Evolutionary conservation across 2,113 vertebrate genomes (phyloP), one percentile per base, ranked within the genome.

Genomic region (Dasyurus viverrinus): DNA sequence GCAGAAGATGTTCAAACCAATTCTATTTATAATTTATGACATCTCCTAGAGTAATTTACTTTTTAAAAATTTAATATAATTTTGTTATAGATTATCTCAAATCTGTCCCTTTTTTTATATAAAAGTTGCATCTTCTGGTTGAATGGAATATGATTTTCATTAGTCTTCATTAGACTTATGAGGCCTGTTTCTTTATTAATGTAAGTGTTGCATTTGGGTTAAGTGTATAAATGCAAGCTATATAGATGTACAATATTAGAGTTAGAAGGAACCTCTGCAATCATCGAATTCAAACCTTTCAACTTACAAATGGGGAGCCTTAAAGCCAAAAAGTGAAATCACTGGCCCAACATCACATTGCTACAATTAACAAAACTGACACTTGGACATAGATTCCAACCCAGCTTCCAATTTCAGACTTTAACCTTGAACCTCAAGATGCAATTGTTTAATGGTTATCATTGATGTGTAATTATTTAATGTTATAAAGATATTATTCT

Each of bases 401-500:
- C 2, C 26, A 12, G 57, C 12, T 68, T 14, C 60, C 36, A 14
- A 68, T 68, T 14, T 5, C 36, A 36, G 60, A 68, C 11, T 68
- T 68, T 68, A 11, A 68, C 60, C 11, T 68, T 36, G 5, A 30
- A 84, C n/a, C 1, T 42, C 68, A 84, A 23, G n/a, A 84, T 42
- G 6, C 19, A 84, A 1, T 84, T 84, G 7, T 42, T 92, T 36
- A 68, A 8, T 54, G 42, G 27, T 26, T 93, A 23, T 50, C 96
- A 53, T 12, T 91, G 89, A 90, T 93, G 90, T 95, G 93, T 94
- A 25, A 26, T 5, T 26, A 36, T 0, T 46, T 94, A 50, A 89
- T 93, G 2, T 93, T 91, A 14, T 89, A 96, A 91, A 92, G 36
- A 19, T 92, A 4, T 50, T 92, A 47, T 90, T 93, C 95, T 96